Conservation (phyloP, 2,888 invertebrate genomes). For the Tanypteryx hageni region DNA sequence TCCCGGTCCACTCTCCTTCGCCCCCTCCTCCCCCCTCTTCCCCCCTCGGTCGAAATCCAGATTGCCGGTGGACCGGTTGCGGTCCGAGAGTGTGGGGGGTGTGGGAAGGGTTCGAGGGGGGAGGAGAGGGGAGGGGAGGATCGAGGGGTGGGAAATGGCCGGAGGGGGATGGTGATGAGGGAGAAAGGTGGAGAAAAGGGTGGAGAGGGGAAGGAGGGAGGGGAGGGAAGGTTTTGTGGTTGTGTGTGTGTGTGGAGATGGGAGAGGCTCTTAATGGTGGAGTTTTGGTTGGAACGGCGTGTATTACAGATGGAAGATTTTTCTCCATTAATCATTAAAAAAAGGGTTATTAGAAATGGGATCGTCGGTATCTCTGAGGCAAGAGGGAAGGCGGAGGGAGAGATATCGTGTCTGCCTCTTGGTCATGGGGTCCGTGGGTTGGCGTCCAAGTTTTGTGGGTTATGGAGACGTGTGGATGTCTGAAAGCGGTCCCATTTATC, state of each 20-base stretch:
- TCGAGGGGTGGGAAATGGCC: slow-evolving; percentile 55
- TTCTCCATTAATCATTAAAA: slow-evolving; percentile 52
- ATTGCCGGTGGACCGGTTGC: slow-evolving; percentile 69
- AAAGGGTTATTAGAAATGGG: slow-evolving; percentile 56
- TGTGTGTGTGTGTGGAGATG: slow-evolving; percentile 36
- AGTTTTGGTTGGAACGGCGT: slow-evolving; percentile 59
- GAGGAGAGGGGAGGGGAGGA: slow-evolving; percentile 55
- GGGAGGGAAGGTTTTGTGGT: slow-evolving; percentile 64
- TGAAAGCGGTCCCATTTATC: background rate
- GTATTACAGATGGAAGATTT: slow-evolving; percentile 57
- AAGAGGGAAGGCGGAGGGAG: background rate
- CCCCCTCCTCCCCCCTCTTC: background rate
- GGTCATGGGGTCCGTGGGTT: background rate
- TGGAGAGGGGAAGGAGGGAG: slow-evolving; percentile 42
- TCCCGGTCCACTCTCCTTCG: background rate
- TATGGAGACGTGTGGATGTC: background rate
- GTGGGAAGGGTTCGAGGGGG: slow-evolving; percentile 34
- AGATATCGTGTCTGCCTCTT: background rate
- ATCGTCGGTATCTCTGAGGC: slow-evolving; percentile 22
- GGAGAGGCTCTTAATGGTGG: slow-evolving; percentile 63
- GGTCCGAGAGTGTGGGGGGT: slow-evolving; percentile 65
- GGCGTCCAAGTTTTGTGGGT: background rate
- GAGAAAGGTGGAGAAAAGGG: slow-evolving; percentile 44
- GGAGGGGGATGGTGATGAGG: slow-evolving; percentile 49
- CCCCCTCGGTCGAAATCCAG: slow-evolving; percentile 70